Evolutionary conservation across 2,113 vertebrate genomes (phyloP).

Genomic region (Danionella cerebrum): DNA sequence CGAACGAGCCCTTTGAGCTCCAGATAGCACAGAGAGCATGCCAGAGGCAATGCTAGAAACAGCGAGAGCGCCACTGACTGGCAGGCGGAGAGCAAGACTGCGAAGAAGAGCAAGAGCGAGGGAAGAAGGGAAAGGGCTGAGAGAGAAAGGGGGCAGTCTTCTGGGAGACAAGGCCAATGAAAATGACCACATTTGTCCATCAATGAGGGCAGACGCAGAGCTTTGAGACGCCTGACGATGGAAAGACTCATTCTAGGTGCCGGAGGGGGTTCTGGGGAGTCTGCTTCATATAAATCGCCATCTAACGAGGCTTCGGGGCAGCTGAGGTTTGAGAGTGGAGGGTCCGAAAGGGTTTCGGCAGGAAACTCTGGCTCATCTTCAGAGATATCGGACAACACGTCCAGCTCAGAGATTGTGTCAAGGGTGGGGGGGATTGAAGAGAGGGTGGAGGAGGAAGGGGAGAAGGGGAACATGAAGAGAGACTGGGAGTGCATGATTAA

Average conservation of each 20-base stretch:
- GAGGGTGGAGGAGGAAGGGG: conserved; percentile 64
- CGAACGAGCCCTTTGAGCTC: conserved; percentile 68
- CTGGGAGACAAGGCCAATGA: conserved; percentile 70
- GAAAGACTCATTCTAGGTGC: conserved; percentile 32
- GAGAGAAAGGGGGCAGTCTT: conserved; percentile 65
- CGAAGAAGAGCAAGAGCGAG: conserved; percentile 77
- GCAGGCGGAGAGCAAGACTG: conserved; percentile 83
- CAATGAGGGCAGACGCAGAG: conserved; percentile 55
- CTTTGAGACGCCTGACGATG: conserved; percentile 57
- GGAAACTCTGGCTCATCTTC: conserved; percentile 67
- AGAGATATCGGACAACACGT: conserved; percentile 83
- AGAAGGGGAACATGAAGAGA: conserved; percentile 67
- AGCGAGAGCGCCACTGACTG: conserved; percentile 83
- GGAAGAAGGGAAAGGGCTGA: conserved; percentile 72
- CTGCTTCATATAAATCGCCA: too few species aligned
- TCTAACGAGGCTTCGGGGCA: too few species aligned
- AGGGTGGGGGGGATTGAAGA: conserved; percentile 67
- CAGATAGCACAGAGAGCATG: conserved; percentile 85
- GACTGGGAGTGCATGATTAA: conserved; percentile 55
- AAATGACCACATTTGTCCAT: conserved; percentile 71
- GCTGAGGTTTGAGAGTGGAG: not conserved
- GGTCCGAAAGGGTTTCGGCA: not conserved
- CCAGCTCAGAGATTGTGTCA: conserved; percentile 76
- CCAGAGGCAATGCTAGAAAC: conserved; percentile 81
- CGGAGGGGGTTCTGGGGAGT: not conserved